A percentile compares a stretch with the other conserved stretches of the same genome.
phyloP scores from a whole-genome alignment of 2,113 vertebrate genomes.

The Chamaea fasciata region DNA sequence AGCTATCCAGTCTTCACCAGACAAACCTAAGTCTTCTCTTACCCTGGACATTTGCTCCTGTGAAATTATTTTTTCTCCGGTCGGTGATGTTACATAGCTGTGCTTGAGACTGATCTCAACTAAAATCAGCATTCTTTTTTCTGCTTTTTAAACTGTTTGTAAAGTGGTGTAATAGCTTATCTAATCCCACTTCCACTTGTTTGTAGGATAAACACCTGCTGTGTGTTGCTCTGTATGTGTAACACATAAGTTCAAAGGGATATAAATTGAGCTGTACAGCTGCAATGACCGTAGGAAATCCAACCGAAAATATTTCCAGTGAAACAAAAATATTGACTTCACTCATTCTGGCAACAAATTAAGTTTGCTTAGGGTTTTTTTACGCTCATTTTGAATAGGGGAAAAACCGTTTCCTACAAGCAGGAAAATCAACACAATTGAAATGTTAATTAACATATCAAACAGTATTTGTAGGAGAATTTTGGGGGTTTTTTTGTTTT shows the following conservation, averaged over 20 bases:
- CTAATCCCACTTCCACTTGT: not conserved
- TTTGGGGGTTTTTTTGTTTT: too few relatives aligned
- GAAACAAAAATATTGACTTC: not conserved
- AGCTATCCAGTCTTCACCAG: not conserved
- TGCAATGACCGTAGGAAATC: not conserved
- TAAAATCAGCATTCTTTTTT: not conserved
- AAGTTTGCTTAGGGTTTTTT: not conserved
- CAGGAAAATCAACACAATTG: not conserved
- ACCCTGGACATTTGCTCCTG: not conserved
- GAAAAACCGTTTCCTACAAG: not conserved
- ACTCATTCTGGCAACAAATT: not conserved
- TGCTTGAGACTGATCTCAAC: not conserved
- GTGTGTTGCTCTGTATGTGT: not conserved
- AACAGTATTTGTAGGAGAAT: not conserved
- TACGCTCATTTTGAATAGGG: not conserved
- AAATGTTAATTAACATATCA: not conserved
- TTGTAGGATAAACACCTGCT: not conserved
- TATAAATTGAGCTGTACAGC: not conserved
- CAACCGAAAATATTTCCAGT: not conserved
- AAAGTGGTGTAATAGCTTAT: not conserved
- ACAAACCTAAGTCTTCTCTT: not conserved
- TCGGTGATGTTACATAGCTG: not conserved
- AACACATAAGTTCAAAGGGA: not conserved
- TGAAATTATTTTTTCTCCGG: not conserved
- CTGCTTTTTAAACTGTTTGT: not conserved